A percentile compares a stretch with the other conserved stretches of the same genome.
phyloP scores from a whole-genome alignment of 53 echinoderm and acorn worm species.

The Actinopyga echinites region DNA sequence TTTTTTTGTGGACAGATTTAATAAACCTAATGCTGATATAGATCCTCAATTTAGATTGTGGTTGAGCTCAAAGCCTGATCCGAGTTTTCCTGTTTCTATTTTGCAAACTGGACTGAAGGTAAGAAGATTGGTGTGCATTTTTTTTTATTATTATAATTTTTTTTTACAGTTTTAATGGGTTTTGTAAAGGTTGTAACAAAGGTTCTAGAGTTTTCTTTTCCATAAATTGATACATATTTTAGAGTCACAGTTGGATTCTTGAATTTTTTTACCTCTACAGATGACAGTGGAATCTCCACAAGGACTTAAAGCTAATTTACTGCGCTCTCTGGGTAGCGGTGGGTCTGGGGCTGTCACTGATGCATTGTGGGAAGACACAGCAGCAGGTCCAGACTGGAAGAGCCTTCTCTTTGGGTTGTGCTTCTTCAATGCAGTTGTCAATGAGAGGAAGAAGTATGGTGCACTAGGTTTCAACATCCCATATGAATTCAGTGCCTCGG shows the following conservation, averaged over 20 bases:
- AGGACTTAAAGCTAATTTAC: conserved; percentile 94
- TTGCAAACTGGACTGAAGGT: conserved; percentile 97
- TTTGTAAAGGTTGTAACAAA: too few species aligned
- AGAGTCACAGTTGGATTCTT: too few species aligned
- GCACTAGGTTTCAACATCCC: conserved; percentile 96
- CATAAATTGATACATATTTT: too few species aligned
- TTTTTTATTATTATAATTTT: background rate
- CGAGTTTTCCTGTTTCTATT: conserved; percentile 89
- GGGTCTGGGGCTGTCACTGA: conserved; percentile 75
- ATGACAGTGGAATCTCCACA: conserved; percentile 98
- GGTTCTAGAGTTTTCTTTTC: too few species aligned
- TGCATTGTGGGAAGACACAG: conserved; percentile 80
- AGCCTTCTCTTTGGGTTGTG: conserved; percentile 91
- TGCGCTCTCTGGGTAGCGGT: conserved; percentile 74
- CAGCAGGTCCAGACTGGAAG: conserved; percentile 85
- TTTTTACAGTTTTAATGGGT: too few species aligned
- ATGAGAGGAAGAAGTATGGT: conserved; percentile 94
- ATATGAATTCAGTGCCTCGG: conserved; percentile 95
- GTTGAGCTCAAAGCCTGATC: conserved; percentile 96
- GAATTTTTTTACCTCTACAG: conserved; percentile 37
- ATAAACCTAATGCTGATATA: conserved; percentile 87
- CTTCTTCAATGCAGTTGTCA: conserved; percentile 97
- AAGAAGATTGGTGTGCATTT: background rate
- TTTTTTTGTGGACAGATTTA: conserved; percentile 72
- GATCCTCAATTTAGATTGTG: conserved; percentile 97